These are phyloP conservation scores for Oreochromis niloticus DNA, from an alignment of 2,113 vertebrate species.

Conservation along the genomic window DNA sequence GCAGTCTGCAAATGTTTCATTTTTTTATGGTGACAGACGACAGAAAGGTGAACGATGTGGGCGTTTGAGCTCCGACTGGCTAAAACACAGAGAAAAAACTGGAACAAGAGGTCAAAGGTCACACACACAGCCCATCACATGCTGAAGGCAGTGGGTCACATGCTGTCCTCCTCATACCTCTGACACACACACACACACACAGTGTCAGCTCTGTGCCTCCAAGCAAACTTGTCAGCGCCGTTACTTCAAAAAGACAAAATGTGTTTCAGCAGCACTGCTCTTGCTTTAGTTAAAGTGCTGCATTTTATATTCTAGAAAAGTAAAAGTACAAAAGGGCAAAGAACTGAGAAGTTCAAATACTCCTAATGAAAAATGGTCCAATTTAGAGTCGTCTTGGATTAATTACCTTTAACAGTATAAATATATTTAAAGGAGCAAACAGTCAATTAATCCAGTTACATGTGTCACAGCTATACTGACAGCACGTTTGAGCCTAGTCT, in stretches of 20 bases:
- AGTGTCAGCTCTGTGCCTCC: not conserved
- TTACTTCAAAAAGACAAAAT: not conserved
- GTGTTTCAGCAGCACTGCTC: not conserved
- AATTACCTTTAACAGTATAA: not conserved
- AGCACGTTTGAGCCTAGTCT: not conserved
- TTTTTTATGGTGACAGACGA: not conserved
- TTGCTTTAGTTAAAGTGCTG: not conserved
- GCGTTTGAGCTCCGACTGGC: not conserved
- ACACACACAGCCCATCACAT: conserved; percentile 16
- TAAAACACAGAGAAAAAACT: not conserved
- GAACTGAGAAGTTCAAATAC: not conserved
- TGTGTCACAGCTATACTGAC: not conserved
- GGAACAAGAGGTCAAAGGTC: conserved; percentile 30
- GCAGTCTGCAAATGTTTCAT: not conserved
- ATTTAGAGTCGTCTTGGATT: not conserved
- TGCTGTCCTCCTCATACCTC: conserved; percentile 24
- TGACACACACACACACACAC: not conserved
- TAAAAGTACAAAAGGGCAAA: not conserved
- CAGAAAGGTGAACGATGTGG: not conserved
- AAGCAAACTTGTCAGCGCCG: not conserved
- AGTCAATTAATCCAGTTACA: not conserved
- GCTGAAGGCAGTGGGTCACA: conserved; percentile 22
- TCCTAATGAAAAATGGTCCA: not conserved
- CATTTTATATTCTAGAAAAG: not conserved
- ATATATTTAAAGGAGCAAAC: not conserved